Conservation (phyloP, 2,113 vertebrate species). For the Australoheros scitulus region DNA sequence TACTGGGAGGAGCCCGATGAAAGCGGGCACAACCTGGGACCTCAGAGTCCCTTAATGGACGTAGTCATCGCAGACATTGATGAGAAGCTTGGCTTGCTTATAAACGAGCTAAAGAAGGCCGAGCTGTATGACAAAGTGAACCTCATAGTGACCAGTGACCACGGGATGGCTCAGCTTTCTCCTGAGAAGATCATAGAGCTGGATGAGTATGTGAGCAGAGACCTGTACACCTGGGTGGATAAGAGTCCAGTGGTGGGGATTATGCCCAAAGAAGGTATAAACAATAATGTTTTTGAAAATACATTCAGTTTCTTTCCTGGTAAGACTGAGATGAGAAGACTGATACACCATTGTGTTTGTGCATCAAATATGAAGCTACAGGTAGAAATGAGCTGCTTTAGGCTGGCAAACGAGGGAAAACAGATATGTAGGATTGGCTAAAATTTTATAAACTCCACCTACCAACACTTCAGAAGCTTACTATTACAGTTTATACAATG, state of each 20-base stretch:
- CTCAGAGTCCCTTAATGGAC: slow-evolving; percentile 85
- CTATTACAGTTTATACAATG: rapidly evolving
- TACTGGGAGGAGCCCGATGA: slow-evolving; percentile 94
- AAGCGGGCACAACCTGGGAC: slow-evolving; percentile 85
- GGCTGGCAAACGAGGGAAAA: neutral
- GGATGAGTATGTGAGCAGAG: slow-evolving; percentile 84
- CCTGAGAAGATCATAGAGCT: slow-evolving; percentile 86
- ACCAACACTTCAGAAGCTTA: rapidly evolving
- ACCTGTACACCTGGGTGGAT: slow-evolving; percentile 86
- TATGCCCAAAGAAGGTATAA: slow-evolving; percentile 88
- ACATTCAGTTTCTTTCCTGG: neutral
- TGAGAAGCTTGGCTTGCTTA: slow-evolving; percentile 86
- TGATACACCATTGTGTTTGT: neutral
- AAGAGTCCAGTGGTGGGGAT: slow-evolving; percentile 88
- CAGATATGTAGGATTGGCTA: neutral
- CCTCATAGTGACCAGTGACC: slow-evolving; percentile 91
- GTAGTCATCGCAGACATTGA: slow-evolving; percentile 84
- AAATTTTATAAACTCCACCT: no score
- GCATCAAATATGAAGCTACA: neutral
- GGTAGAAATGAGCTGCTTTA: neutral
- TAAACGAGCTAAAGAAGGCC: slow-evolving; percentile 81
- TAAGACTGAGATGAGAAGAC: neutral
- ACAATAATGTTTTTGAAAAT: neutral
- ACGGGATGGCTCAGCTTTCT: slow-evolving; percentile 89
- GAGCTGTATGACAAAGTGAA: slow-evolving; percentile 84